phyloP scores from a whole-genome alignment of 2,113 vertebrate genomes.

The Nannobrachium achirus region DNA sequence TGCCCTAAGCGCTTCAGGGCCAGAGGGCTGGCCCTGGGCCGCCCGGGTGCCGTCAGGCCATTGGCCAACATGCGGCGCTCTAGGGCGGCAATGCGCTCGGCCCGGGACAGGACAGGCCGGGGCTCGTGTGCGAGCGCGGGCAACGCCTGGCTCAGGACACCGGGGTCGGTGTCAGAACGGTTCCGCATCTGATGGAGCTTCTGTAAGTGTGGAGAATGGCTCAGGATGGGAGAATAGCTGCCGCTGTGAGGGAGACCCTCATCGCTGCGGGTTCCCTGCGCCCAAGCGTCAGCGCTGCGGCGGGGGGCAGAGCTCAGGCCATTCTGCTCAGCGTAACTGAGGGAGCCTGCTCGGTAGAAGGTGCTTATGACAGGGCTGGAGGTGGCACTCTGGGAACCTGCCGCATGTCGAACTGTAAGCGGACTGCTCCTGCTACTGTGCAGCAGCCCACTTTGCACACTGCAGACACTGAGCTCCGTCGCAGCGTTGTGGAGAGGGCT shows the following conservation, averaged over 20 bases:
- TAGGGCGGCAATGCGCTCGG: constrained; percentile 67
- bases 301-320: constrained; percentile 67
- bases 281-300: constrained; percentile 27
- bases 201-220: constrained; percentile 63
- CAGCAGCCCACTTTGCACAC: constrained; percentile 58
- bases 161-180: constrained; percentile 80
- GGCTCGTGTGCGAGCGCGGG: constrained; percentile 62
- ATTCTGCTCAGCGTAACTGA: constrained; percentile 83
- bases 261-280: constrained; percentile 36
- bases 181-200: constrained; percentile 71
- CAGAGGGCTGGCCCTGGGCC: constrained; percentile 60
- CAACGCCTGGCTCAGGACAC: constrained; percentile 79
- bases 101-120: constrained; percentile 66
- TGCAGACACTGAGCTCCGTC: constrained; percentile 77
- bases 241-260: constrained; percentile 42
- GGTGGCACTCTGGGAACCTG: constrained; percentile 80
- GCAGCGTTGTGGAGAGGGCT: constrained; percentile 81
- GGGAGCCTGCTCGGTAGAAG: constrained; percentile 76
- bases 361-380: constrained; percentile 77
- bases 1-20: constrained; percentile 56
- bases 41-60: constrained; percentile 74
- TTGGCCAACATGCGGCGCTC: constrained; percentile 85
- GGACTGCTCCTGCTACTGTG: constrained; percentile 78
- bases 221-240: constrained; percentile 74
- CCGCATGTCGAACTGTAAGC: constrained; percentile 67